These are phyloP conservation scores for Drosophila pseudotakahashii DNA, from an alignment of 2,888 invertebrate species.

Conservation along the genomic window DNA sequence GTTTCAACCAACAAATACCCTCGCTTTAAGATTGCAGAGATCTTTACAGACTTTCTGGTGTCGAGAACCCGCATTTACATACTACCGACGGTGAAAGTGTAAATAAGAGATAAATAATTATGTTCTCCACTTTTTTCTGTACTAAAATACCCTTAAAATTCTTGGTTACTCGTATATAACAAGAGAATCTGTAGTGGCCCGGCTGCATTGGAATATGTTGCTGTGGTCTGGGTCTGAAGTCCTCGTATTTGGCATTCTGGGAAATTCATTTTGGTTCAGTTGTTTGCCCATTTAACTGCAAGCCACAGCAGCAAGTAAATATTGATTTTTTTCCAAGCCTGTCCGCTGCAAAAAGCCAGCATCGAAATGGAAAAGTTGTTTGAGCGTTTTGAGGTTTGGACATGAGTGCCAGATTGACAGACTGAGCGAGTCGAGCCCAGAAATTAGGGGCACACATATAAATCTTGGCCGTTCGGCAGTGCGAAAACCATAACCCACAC, in stretches of 20 bases:
- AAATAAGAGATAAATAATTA: neutral
- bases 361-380: conserved; percentile 37
- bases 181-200: conserved; percentile 8
- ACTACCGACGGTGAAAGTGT: too few species aligned
- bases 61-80: neutral
- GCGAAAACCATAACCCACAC: conserved; percentile 15
- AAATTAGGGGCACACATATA: conserved; percentile 41
- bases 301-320: conserved; percentile 52
- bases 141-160: neutral
- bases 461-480: conserved; percentile 14
- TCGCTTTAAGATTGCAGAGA: neutral
- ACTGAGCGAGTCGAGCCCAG: conserved; percentile 22
- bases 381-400: conserved; percentile 22
- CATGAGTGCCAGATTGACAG: conserved; percentile 26
- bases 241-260: conserved; percentile 7
- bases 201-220: conserved; percentile 46
- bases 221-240: conserved; percentile 21
- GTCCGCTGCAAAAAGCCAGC: conserved; percentile 20
- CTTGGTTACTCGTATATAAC: neutral
- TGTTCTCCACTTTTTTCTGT: too few species aligned
- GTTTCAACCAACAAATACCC: neutral
- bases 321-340: conserved; percentile 61
- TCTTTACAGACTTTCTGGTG: neutral
- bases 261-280: conserved; percentile 51
- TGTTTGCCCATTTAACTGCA: conserved; percentile 63